phyloP scores from a whole-genome alignment of 1,140 invertebrate species.

The Marisa cornuarietis region DNA sequence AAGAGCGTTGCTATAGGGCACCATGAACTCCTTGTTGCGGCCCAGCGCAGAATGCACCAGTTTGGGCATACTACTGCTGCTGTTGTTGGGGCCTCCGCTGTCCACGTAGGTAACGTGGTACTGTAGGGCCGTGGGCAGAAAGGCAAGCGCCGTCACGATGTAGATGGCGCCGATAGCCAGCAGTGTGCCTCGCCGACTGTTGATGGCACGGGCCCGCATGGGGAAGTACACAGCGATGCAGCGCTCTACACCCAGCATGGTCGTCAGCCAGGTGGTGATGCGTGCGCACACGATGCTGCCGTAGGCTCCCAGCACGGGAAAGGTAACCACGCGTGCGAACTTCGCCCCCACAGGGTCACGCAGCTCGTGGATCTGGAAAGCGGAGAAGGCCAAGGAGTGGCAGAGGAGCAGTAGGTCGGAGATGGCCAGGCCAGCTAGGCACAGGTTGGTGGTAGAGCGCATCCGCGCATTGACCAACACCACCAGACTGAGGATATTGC shows the following conservation, averaged over 20 bases:
- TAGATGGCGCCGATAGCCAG: slow-evolving; percentile 46
- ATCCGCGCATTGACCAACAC: slow-evolving; percentile 51
- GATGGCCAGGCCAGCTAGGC: slow-evolving; percentile 49
- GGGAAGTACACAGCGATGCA: slow-evolving; percentile 56
- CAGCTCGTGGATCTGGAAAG: slow-evolving; percentile 38
- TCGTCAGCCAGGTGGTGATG: slow-evolving; percentile 53
- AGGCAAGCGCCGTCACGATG: slow-evolving; percentile 43
- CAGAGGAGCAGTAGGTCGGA: slow-evolving; percentile 54
- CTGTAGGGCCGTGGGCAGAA: slow-evolving; percentile 52
- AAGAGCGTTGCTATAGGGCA: slow-evolving; percentile 46
- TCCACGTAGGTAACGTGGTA: slow-evolving; percentile 35
- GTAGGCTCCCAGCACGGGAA: slow-evolving; percentile 51
- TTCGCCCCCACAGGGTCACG: slow-evolving; percentile 37
- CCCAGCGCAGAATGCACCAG: slow-evolving; percentile 41
- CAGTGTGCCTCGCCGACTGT: slow-evolving; percentile 42
- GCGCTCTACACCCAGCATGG: slow-evolving; percentile 50
- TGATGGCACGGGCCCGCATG: slow-evolving; percentile 49
- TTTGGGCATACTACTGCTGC: slow-evolving; percentile 27
- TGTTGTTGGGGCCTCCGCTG: background rate
- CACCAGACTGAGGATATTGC: slow-evolving; percentile 49
- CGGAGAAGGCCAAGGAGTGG: slow-evolving; percentile 48
- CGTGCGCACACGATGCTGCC: slow-evolving; percentile 51
- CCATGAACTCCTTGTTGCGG: slow-evolving; percentile 41
- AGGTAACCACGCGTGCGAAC: slow-evolving; percentile 36
- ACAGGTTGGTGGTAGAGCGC: slow-evolving; percentile 48